Evolutionary conservation across 2,888 invertebrate species (phyloP).

Genomic region (Apotomis turbidana): DNA sequence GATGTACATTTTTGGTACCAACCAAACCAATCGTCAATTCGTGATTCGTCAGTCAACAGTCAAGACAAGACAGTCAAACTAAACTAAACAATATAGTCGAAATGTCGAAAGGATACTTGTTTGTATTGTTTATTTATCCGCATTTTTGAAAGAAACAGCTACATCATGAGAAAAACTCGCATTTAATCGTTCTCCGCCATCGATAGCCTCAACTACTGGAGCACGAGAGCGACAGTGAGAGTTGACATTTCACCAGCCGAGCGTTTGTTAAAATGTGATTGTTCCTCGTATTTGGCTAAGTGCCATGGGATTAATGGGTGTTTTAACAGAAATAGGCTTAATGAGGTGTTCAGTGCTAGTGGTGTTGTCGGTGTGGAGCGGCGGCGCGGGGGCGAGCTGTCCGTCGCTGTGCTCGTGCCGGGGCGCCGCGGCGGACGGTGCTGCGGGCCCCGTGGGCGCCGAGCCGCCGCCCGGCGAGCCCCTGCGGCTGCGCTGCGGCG

Average conservation of each 20-base stretch:
- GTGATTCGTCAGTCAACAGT: no score
- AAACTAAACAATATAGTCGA: constrained; percentile 68
- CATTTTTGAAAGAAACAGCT: constrained; percentile 50
- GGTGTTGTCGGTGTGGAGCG: constrained; percentile 59
- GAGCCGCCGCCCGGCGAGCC: constrained; percentile 83
- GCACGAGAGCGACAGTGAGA: constrained; percentile 43
- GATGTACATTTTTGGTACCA: no score
- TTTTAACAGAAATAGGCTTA: constrained; percentile 66
- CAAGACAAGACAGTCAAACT: constrained; percentile 45
- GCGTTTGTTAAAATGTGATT: constrained; percentile 79
- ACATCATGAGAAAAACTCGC: constrained; percentile 51
- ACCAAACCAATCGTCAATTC: no score
- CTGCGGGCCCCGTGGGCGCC: constrained; percentile 46
- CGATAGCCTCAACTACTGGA: constrained; percentile 44
- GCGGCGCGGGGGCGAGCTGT: constrained; percentile 63
- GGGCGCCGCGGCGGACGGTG: constrained; percentile 80
- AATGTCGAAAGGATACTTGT: constrained; percentile 70
- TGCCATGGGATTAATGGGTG: constrained; percentile 75
- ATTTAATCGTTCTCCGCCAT: constrained; percentile 48
- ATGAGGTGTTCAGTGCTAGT: constrained; percentile 67
- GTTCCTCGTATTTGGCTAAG: constrained; percentile 76
- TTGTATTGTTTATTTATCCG: constrained; percentile 73
- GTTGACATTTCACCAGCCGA: constrained; percentile 60
- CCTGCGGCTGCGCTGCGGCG: constrained; percentile 86
- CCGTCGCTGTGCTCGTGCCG: constrained; percentile 82